These are phyloP conservation scores for Aphelocoma coerulescens DNA, from an alignment of 2,113 vertebrate genomes.

Conservation along the genomic window DNA sequence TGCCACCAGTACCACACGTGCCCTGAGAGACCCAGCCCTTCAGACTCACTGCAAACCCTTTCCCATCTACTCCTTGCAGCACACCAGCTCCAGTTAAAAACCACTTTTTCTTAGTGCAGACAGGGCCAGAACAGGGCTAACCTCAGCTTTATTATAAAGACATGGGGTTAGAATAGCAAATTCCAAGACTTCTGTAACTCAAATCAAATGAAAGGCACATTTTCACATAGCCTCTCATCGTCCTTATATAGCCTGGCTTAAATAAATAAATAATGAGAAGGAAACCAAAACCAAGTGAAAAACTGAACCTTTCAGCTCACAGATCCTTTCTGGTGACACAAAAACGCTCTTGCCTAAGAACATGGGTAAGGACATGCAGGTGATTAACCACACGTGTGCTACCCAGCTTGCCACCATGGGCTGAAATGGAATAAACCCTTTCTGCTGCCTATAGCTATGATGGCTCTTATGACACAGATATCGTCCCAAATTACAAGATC, in stretches of 20 bases:
- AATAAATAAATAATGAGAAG: background rate
- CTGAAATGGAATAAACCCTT: background rate
- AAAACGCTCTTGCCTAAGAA: accelerated
- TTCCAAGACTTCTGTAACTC: background rate
- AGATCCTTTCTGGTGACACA: background rate
- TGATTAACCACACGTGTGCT: background rate
- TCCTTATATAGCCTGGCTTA: background rate
- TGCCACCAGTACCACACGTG: accelerated
- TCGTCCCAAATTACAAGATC: background rate
- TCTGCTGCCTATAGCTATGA: background rate
- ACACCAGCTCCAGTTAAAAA: background rate
- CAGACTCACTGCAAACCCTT: background rate
- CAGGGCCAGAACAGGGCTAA: background rate
- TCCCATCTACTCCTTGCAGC: background rate
- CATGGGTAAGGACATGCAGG: accelerated
- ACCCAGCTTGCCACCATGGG: background rate
- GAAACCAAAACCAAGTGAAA: background rate
- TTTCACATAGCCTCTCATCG: background rate
- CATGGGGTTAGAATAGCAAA: background rate
- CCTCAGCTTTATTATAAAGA: background rate
- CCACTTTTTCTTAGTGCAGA: background rate
- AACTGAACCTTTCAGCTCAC: background rate
- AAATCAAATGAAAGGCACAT: background rate
- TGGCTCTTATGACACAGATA: background rate
- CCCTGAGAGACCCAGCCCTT: background rate